Evolutionary conservation across 1,140 invertebrate genomes (phyloP).

Genomic region (Medauroidea extradentata): DNA sequence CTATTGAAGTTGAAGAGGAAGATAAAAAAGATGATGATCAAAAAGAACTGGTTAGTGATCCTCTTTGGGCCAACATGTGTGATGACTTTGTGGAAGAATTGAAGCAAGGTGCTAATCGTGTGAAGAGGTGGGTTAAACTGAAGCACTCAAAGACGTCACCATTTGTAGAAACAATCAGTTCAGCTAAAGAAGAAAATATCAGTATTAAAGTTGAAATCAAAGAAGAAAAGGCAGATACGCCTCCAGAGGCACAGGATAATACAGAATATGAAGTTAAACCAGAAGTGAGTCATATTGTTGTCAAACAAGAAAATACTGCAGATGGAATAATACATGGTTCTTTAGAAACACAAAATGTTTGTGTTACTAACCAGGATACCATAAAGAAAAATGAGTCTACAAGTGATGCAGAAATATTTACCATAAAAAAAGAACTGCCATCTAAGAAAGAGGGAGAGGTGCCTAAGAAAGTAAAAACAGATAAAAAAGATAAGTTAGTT

Average conservation of each 20-base stretch:
- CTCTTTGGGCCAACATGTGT: conserved; percentile 59
- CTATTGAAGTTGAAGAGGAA: conserved; percentile 42
- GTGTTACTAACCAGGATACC: too few relatives aligned
- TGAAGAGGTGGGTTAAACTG: too few relatives aligned
- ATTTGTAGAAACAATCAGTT: not conserved
- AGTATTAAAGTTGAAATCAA: not conserved
- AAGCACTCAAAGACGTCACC: not conserved
- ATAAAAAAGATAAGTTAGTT: conserved; percentile 2
- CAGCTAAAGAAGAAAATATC: not conserved
- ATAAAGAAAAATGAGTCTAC: conserved; percentile 26
- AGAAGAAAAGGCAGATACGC: conserved; percentile 25
- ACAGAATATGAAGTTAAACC: too few relatives aligned
- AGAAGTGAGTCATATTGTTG: too few relatives aligned
- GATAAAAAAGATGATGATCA: conserved; percentile 23
- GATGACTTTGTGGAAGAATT: conserved; percentile 68
- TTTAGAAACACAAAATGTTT: too few relatives aligned
- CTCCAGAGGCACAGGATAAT: conserved; percentile 4
- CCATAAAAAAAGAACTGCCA: not conserved
- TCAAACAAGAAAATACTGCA: too few relatives aligned
- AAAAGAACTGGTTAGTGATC: conserved; percentile 32
- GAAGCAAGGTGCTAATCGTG: conserved; percentile 45
- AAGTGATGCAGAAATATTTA: not conserved
- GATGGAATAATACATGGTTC: too few relatives aligned
- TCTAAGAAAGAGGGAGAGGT: conserved; percentile 12
- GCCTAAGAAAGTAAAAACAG: conserved; percentile 8